Evolutionary conservation across 2,888 invertebrate genomes (phyloP).

Genomic region (Perizoma affinitatum): DNA sequence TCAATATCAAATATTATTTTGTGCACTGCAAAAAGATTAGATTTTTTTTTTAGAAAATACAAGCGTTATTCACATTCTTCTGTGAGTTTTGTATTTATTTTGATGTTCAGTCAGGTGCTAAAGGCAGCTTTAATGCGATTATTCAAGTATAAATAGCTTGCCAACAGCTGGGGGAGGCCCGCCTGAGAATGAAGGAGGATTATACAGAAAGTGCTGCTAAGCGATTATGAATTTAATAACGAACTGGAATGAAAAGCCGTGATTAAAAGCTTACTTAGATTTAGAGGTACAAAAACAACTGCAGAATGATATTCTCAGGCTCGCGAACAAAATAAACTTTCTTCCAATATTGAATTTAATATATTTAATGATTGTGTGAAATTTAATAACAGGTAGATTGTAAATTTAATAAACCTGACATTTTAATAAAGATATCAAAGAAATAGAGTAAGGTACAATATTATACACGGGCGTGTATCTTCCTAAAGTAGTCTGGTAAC

Average conservation of each 20-base stretch:
- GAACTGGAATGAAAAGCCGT: conserved; percentile 33
- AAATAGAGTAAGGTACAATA: conserved; percentile 16
- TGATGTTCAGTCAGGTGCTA: conserved; percentile 42
- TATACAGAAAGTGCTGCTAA: conserved; percentile 44
- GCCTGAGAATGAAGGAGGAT: conserved; percentile 44
- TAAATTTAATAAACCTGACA: conserved; percentile 4
- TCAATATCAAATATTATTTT: conserved; percentile 14
- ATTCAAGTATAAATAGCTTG: conserved; percentile 38
- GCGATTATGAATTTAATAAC: conserved; percentile 54
- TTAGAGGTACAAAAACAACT: conserved; percentile 20
- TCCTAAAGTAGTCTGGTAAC: conserved; percentile 25
- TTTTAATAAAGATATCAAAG: conserved; percentile 10
- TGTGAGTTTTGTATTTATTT: conserved; percentile 15
- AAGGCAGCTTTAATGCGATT: conserved; percentile 44
- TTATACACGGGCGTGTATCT: conserved; percentile 16
- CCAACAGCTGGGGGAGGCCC: conserved; percentile 29
- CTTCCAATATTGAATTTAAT: conserved; percentile 12
- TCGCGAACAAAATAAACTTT: conserved; percentile 2
- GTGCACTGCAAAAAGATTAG: not conserved
- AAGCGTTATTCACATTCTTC: conserved; percentile 12
- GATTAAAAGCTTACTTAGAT: conserved; percentile 40
- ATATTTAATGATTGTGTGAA: conserved; percentile 5
- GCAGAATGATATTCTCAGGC: conserved; percentile 9
- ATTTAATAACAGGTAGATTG: conserved; percentile 6
- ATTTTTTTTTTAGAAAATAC: not conserved